These are phyloP conservation scores for Episyrphus balteatus DNA, from an alignment of 1,140 invertebrate genomes.

Conservation along the genomic window DNA sequence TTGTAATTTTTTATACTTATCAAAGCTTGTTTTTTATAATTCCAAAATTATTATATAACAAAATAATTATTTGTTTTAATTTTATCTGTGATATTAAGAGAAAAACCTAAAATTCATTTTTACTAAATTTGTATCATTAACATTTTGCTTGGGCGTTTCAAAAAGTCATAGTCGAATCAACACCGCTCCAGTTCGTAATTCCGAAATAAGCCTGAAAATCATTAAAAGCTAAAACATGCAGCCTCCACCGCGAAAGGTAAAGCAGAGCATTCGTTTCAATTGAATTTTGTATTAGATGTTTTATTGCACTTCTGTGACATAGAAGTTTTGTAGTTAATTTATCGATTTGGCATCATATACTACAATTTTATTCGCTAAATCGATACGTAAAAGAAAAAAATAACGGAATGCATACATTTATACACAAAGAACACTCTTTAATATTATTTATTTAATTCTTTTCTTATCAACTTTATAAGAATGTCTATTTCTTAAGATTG, in stretches of 20 bases:
- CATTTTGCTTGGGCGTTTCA: too few relatives aligned
- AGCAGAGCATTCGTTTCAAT: not conserved
- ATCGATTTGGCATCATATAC: not conserved
- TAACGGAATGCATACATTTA: not conserved
- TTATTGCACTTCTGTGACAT: not conserved
- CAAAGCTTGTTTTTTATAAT: too few relatives aligned
- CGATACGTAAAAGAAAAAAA: not conserved
- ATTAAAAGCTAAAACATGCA: constrained; percentile 25
- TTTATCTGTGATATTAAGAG: too few relatives aligned
- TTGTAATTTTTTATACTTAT: too few relatives aligned
- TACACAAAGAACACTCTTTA: not conserved
- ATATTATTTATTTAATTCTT: too few relatives aligned
- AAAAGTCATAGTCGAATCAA: too few relatives aligned
- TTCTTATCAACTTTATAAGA: not conserved
- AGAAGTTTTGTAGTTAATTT: not conserved
- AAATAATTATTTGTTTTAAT: too few relatives aligned
- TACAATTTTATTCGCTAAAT: not conserved
- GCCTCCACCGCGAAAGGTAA: constrained; percentile 36
- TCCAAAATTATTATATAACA: too few relatives aligned
- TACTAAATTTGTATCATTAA: too few relatives aligned
- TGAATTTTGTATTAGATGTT: not conserved
- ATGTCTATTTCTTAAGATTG: not conserved
- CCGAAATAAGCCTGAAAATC: too few relatives aligned
- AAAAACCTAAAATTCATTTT: too few relatives aligned
- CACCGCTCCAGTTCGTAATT: too few relatives aligned